Evolutionary conservation across 2,113 vertebrate species (phyloP).

Genomic region (Thalassarche chlororhynchos): DNA sequence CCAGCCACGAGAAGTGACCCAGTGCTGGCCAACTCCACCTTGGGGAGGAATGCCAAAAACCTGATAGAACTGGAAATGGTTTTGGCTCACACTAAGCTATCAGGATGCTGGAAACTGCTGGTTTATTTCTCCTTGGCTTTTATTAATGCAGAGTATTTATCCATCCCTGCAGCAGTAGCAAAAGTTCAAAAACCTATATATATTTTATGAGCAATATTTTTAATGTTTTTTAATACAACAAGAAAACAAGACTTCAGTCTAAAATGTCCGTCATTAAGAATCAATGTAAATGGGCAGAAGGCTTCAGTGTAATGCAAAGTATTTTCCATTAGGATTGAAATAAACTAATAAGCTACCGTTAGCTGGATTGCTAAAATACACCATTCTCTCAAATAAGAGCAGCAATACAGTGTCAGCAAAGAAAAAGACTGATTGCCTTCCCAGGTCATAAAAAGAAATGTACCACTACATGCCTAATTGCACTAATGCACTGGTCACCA

Average conservation of each 20-base stretch:
- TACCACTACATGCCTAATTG: rapidly evolving
- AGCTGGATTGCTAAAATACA: not conserved
- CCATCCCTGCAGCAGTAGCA: not conserved
- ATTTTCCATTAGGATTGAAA: not conserved
- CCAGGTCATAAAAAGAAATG: not conserved
- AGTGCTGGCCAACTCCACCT: rapidly evolving
- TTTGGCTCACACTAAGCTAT: not conserved
- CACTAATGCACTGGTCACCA: not conserved
- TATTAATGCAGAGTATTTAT: not conserved
- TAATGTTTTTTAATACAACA: conserved; percentile 56
- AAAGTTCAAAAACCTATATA: not conserved
- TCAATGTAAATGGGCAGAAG: not conserved
- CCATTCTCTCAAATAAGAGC: rapidly evolving
- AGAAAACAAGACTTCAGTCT: not conserved
- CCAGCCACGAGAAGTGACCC: rapidly evolving
- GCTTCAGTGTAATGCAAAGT: not conserved
- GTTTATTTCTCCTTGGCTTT: not conserved
- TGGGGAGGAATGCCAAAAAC: rapidly evolving
- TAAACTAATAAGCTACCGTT: not conserved
- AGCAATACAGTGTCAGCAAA: rapidly evolving
- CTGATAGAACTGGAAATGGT: rapidly evolving
- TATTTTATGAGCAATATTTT: conserved; percentile 42
- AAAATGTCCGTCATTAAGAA: not conserved
- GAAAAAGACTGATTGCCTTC: not conserved
- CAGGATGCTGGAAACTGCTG: not conserved